Evolutionary conservation across 1,140 invertebrate species (phyloP).

Genomic region (Drosophila seguyi): DNA sequence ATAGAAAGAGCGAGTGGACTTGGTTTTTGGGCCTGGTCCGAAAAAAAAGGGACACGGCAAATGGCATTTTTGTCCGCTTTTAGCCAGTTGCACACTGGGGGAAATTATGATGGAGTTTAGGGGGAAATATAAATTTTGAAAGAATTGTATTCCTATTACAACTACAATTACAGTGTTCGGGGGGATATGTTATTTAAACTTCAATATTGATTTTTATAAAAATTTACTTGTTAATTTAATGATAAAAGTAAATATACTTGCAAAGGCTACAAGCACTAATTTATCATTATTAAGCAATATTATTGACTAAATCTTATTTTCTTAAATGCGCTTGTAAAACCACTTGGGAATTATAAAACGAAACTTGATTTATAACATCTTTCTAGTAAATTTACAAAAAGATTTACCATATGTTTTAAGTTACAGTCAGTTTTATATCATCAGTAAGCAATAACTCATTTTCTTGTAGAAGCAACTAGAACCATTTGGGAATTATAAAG

Average conservation of each 20-base stretch:
- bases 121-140: too few species aligned
- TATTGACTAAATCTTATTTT: neutral
- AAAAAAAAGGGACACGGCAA: slow-evolving; percentile 72
- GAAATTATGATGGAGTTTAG: neutral
- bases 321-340: neutral
- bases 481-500: too few species aligned
- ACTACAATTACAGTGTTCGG: too few species aligned
- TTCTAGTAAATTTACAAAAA: neutral
- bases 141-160: too few species aligned
- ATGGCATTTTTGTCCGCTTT: slow-evolving; percentile 72
- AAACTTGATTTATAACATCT: neutral
- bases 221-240: too few species aligned
- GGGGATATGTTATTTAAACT: too few species aligned
- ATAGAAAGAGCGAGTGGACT: slow-evolving; percentile 24
- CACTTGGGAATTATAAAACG: neutral
- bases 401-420: neutral
- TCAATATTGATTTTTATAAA: too few species aligned
- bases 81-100: slow-evolving; percentile 24
- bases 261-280: too few species aligned
- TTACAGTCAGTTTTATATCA: too few species aligned
- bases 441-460: too few species aligned
- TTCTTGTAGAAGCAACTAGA: too few species aligned
- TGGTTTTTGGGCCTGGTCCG: slow-evolving; percentile 58
- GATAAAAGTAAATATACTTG: too few species aligned
- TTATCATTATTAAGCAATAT: neutral